Percentiles rank a stretch among this genome's conserved stretches.
Evolutionary conservation across 2,888 invertebrate genomes (phyloP).

Genomic region (Eupithecia subfuscata): DNA sequence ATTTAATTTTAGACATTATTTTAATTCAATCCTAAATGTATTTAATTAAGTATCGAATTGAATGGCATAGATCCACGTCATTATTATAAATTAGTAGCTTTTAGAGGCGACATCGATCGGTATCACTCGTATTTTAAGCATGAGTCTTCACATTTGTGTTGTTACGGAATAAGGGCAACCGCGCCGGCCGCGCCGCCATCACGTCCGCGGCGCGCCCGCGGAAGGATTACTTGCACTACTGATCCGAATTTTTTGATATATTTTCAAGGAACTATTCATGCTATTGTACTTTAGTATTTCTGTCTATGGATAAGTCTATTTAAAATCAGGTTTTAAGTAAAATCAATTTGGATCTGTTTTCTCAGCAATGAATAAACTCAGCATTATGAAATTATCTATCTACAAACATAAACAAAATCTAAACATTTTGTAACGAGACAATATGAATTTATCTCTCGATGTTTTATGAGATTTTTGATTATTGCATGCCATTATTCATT

Average conservation of each 20-base stretch:
- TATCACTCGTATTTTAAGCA: conserved; percentile 61
- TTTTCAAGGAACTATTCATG: conserved; percentile 81
- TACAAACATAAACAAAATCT: conserved; percentile 67
- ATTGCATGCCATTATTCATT: conserved; percentile 79
- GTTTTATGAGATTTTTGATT: conserved; percentile 76
- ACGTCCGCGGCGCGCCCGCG: conserved; percentile 41
- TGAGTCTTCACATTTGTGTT: conserved; percentile 62
- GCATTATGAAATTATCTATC: conserved; percentile 79
- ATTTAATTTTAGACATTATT: conserved; percentile 71
- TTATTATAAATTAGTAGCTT: conserved; percentile 73
- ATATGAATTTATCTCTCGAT: conserved; percentile 79
- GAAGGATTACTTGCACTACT: conserved; percentile 66
- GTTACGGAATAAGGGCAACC: conserved; percentile 77
- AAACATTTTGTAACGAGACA: conserved; percentile 69
- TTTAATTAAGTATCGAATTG: conserved; percentile 77
- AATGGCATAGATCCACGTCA: conserved; percentile 57
- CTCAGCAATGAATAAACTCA: conserved; percentile 66
- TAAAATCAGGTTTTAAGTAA: conserved; percentile 80
- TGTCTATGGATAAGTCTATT: conserved; percentile 77
- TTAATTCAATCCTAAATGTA: conserved; percentile 71
- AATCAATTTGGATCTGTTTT: conserved; percentile 83
- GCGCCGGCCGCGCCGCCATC: conserved; percentile 43
- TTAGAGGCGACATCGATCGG: conserved; percentile 64
- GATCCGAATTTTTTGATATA: conserved; percentile 79
- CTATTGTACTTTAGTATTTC: conserved; percentile 77